Conservation (phyloP, 2,113 vertebrate species). For the Scatophagus argus region DNA sequence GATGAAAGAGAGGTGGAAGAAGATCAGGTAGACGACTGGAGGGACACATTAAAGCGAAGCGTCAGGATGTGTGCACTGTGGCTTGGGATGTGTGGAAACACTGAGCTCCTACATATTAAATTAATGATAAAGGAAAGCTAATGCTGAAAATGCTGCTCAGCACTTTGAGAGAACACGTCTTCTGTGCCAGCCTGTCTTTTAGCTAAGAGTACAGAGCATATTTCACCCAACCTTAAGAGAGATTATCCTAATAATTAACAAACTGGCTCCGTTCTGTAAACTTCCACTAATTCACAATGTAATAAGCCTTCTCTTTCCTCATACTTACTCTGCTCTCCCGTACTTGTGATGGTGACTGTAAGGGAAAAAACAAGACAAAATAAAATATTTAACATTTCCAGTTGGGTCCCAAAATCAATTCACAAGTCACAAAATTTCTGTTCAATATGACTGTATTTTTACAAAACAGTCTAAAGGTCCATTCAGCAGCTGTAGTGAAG, state of each 20-base stretch:
- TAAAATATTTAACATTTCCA: neutral
- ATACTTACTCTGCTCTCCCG: slow-evolving; percentile 87
- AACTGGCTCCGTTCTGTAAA: slow-evolving; percentile 18
- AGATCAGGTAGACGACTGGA: slow-evolving; percentile 94
- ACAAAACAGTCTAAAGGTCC: neutral
- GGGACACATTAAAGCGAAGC: slow-evolving; percentile 74
- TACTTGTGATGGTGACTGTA: slow-evolving; percentile 86
- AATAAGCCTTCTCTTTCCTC: slow-evolving; percentile 18
- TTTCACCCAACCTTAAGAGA: slow-evolving; percentile 10
- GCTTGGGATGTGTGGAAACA: slow-evolving; percentile 3
- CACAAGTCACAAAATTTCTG: too few species aligned
- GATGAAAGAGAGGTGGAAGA: slow-evolving; percentile 95
- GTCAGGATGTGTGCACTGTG: slow-evolving; percentile 25
- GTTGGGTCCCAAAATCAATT: neutral
- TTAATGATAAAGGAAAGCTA: slow-evolving; percentile 40
- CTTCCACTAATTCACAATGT: neutral
- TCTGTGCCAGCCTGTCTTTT: slow-evolving; percentile 37
- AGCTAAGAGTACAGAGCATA: slow-evolving; percentile 39
- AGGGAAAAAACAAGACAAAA: slow-evolving; percentile 51
- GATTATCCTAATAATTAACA: slow-evolving; percentile 18
- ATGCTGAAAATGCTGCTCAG: slow-evolving; percentile 50
- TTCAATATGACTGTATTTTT: too few species aligned
- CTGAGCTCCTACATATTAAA: slow-evolving; percentile 23
- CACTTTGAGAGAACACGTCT: slow-evolving; percentile 45
- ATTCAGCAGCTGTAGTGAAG: neutral